These are phyloP conservation scores for Calidris pygmaea DNA, from an alignment of 2,113 vertebrate genomes.

Conservation along the genomic window DNA sequence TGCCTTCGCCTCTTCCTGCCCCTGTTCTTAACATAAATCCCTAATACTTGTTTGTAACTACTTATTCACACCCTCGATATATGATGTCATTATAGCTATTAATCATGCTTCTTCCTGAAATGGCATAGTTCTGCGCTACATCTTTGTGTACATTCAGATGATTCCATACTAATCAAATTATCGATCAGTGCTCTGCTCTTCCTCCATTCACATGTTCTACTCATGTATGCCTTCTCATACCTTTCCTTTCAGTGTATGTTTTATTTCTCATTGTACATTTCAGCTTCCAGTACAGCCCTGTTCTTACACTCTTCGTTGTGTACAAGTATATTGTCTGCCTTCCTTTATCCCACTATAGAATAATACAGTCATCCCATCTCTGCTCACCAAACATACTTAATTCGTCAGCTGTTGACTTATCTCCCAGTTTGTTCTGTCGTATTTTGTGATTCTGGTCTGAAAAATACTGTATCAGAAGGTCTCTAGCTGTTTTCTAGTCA, in stretches of 20 bases:
- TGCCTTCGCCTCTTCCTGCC: not conserved
- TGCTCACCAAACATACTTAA: not conserved
- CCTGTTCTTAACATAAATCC: not conserved
- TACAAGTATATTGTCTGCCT: not conserved
- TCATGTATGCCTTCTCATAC: not conserved
- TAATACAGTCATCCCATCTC: not conserved
- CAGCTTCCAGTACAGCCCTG: not conserved
- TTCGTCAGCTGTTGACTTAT: not conserved
- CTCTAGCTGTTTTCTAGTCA: not conserved
- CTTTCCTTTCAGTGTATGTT: not conserved
- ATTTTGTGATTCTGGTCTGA: not conserved
- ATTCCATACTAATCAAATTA: not conserved
- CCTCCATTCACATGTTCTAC: not conserved
- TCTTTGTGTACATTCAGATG: not conserved
- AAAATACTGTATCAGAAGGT: not conserved
- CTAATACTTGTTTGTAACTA: not conserved
- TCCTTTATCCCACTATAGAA: not conserved
- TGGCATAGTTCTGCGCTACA: accelerated
- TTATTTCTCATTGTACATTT: not conserved
- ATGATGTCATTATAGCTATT: not conserved
- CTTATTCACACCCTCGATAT: not conserved
- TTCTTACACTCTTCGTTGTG: not conserved
- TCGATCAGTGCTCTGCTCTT: not conserved
- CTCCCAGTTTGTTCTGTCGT: not conserved
- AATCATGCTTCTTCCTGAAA: not conserved